phyloP scores from a whole-genome alignment of 2,113 vertebrate species.

The Zingel zingel region DNA sequence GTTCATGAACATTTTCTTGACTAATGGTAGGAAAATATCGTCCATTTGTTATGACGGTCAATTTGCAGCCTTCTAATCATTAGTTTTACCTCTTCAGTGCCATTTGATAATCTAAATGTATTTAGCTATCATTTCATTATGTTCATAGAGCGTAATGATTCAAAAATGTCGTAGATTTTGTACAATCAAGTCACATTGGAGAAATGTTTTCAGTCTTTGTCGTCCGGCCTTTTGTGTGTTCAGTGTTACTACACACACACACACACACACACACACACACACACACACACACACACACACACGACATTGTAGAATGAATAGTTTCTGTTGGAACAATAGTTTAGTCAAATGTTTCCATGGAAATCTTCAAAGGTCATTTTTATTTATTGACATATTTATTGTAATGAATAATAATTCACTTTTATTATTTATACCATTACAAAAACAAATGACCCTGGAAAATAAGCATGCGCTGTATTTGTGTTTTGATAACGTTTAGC shows the following conservation, averaged over 20 bases:
- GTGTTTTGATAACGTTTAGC: slow-evolving; percentile 20
- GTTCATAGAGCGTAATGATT: slow-evolving; percentile 4
- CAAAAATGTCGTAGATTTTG: slow-evolving; percentile 11
- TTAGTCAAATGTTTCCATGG: slow-evolving; percentile 21
- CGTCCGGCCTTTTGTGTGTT: slow-evolving; percentile 26
- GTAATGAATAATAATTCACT: slow-evolving; percentile 69
- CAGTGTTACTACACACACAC: slow-evolving; percentile 43
- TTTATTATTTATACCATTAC: slow-evolving; percentile 81
- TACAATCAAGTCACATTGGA: slow-evolving; percentile 10
- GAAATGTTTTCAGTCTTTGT: neutral
- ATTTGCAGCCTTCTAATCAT: slow-evolving; percentile 53
- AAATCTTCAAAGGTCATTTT: slow-evolving; percentile 68
- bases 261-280: neutral
- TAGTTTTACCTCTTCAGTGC: slow-evolving; percentile 36
- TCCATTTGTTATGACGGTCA: slow-evolving; percentile 7
- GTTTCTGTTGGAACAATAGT: slow-evolving; percentile 39
- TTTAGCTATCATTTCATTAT: neutral
- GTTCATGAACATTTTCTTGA: slow-evolving; percentile 34
- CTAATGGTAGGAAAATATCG: slow-evolving; percentile 15
- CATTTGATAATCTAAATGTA: slow-evolving; percentile 12
- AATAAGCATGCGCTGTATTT: neutral
- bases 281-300: no score
- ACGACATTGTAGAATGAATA: slow-evolving; percentile 39
- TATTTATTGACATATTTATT: slow-evolving; percentile 86
- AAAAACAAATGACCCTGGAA: slow-evolving; percentile 49